Evolutionary conservation across 2,797 vertebrate genomes (phyloP).

Genomic region (Pseudochromis fuscus): DNA sequence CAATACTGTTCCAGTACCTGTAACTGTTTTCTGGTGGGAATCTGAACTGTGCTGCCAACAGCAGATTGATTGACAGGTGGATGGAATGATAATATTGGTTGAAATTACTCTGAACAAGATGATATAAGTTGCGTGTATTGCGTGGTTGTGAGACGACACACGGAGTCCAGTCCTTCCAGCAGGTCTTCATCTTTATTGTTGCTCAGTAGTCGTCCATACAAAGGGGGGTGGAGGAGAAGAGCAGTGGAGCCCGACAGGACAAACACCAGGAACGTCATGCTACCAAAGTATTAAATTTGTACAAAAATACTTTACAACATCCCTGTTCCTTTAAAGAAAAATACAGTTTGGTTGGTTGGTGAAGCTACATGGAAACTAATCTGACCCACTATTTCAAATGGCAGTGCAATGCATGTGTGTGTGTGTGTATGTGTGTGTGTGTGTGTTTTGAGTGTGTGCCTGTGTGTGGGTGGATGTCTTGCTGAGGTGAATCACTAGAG

Average conservation of each 20-base stretch:
- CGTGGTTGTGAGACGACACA: slow-evolving; percentile 14
- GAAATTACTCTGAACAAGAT: no score
- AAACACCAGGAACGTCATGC: slow-evolving; percentile 99
- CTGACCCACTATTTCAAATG: slow-evolving; percentile 88
- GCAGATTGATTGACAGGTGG: no score
- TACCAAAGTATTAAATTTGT: slow-evolving; percentile 99
- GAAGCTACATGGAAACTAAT: slow-evolving; percentile 85
- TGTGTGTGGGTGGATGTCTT: slow-evolving; percentile 48
- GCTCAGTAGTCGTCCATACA: slow-evolving; percentile 81
- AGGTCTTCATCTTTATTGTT: slow-evolving; percentile 79
- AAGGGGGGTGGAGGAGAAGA: slow-evolving; percentile 72
- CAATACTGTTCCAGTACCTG: no score
- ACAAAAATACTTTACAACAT: slow-evolving; percentile 99
- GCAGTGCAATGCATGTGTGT: slow-evolving; percentile 86
- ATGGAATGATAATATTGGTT: no score
- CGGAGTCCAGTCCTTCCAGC: slow-evolving; percentile 54
- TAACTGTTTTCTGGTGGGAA: no score
- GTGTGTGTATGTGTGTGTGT: slow-evolving; percentile 21
- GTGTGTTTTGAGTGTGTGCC: slow-evolving; percentile 11
- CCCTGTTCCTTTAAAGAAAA: slow-evolving; percentile 99
- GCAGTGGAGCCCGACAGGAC: slow-evolving; percentile 84
- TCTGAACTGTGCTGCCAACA: no score
- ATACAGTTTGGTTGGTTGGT: slow-evolving; percentile 91
- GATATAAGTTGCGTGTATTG: neutral
- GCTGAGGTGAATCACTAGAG: slow-evolving; percentile 72